Evolutionary conservation across 2,888 invertebrate species (phyloP), one percentile per base, ranked within the genome.

Genomic region (Phymatocera aterrima): DNA sequence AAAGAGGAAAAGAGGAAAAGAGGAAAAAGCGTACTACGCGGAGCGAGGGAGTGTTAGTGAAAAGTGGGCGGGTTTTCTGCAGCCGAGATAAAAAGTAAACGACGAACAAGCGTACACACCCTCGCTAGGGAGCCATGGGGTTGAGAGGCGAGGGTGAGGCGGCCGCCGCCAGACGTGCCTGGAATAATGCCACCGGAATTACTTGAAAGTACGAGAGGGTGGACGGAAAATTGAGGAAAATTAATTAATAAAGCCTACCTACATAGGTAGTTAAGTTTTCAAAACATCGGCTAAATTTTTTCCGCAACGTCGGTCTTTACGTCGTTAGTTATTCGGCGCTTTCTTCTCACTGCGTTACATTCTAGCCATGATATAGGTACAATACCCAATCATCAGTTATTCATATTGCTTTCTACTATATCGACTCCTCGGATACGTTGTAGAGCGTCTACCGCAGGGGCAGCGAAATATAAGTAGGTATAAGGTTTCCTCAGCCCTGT

Each of bases 231-330:
- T 89, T 85, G 88, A 87, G 89, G 88, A 87, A 89, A 90, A 89
- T 90, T 90, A 90, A 90, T 90, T 89, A 89, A 90, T 90, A 87
- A 87, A 87, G 87, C 88, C 88, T 89, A 89, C 89, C 88, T 89
- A 89, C 90, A 88, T 88, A 87, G 89, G 88, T 90, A 89, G 89
- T 90, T 88, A 89, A 89, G 89, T 90, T 90, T 90, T 88, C 86
- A 85, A 86, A 86, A 86, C 85, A 85, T 86, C 86, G 86, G 84
- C 84, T 85, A 83, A 84, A 84, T 85, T 86, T 85, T 78, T 61
- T 60, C 24, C 37, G 64, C 31, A 43, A 60, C 43, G 34, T 77
- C 82, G 80, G 80, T 81, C 81, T 80, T 79, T 80, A 80, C 82
- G 81, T 79, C 72, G 79, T 82, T 79, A 83, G 83, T 82, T 82